Evolutionary conservation across 2,113 vertebrate genomes (phyloP), one percentile per base, ranked within the genome.

Genomic region (Coptodon rendalli): DNA sequence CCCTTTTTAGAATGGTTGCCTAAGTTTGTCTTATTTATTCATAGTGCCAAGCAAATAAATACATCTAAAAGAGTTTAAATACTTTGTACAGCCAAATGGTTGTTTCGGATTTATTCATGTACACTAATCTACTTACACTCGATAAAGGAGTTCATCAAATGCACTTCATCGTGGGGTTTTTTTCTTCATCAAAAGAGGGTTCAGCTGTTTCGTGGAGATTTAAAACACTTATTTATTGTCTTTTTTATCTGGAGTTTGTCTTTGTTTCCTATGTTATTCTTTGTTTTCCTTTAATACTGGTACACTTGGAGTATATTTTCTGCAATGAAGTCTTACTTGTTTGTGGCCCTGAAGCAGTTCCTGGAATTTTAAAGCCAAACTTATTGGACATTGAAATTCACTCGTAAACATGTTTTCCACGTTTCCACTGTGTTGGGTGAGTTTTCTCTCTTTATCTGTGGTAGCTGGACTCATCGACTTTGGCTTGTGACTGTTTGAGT

Each of bases 321-420:
- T 50, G 71, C 45, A 31, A 12, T 78, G 6, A 31, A 7, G 0
- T 4, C 43, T 4, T 0, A 50, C 16, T 31, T 78, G 24, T 31
- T 78, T 50, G 27, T 31, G 45, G 16, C 9, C 16, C 17, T n/a
- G 2, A 78, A 29, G 71, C 24, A 6, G 71, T 50, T 50, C 45
- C 71, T 50, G 45, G 27, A 78, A 78, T 48, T 76, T 76, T 76
- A 76, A 71, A 76, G 68, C 24, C 71, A 78, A 50, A 50, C 45
- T 31, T 78, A 78, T n/a, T 50, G 45, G 43, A 48, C 43, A 50
- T 19, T 76, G 24, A 50, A 76, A 50, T 19, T 50, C 43, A 50
- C 27, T 8, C 1, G 1, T 78, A 31, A 78, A 76, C 24, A 76
- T 29, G 68, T 76, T 76, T 48, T 29, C 27, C 40, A 48, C 6